Evolutionary conservation across 2,113 vertebrate genomes (phyloP).

Genomic region (Labeo catla): DNA sequence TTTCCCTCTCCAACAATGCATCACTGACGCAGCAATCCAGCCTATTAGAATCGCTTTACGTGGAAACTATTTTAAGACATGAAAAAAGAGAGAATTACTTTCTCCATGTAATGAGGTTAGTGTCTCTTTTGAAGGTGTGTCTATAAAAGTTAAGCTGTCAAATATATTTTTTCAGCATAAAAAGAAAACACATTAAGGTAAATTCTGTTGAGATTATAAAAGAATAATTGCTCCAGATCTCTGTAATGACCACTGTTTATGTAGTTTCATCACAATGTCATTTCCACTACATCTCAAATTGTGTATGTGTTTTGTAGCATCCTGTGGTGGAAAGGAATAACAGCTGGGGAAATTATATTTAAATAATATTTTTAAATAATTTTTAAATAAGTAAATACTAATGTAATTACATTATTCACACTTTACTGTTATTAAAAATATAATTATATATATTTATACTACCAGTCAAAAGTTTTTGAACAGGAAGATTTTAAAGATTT

Average conservation of each 20-base stretch:
- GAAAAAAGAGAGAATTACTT: slow-evolving; percentile 19
- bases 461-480: no score
- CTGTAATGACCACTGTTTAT: background rate
- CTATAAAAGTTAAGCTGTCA: background rate
- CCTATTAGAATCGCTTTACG: slow-evolving; percentile 9
- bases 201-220: background rate
- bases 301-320: background rate
- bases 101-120: background rate
- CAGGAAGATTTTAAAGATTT: no score
- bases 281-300: background rate
- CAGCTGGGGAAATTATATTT: background rate
- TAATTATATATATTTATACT: no score
- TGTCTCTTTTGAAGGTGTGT: slow-evolving; percentile 1
- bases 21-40: slow-evolving; percentile 49
- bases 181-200: background rate
- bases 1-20: slow-evolving; percentile 54
- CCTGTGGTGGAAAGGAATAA: background rate
- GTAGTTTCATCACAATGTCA: background rate
- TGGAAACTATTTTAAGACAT: slow-evolving; percentile 49
- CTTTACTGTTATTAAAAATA: background rate
- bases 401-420: background rate
- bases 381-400: background rate
- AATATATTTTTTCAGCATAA: background rate
- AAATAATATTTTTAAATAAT: background rate
- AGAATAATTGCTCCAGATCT: background rate